Evolutionary conservation across 2,888 invertebrate species (phyloP).

Genomic region (Ormyrus thymus): DNA sequence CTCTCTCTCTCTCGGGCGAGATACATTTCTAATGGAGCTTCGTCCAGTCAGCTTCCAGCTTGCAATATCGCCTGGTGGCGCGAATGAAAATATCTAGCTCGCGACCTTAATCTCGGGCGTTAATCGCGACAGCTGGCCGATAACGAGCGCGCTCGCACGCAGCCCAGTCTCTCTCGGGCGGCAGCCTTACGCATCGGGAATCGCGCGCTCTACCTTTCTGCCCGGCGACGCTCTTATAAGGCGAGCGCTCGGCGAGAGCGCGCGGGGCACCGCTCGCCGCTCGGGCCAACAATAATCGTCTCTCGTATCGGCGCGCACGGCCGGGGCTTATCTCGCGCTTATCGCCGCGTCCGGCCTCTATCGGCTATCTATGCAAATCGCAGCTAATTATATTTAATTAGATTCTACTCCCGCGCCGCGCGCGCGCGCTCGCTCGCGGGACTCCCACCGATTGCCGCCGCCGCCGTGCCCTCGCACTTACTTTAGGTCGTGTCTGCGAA

Average conservation of each 20-base stretch:
- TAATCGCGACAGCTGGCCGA: constrained; percentile 13
- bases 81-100: constrained; percentile 40
- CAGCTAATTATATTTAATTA: constrained; percentile 76
- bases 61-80: background rate
- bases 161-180: no score
- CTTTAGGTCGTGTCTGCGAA: no score
- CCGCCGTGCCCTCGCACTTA: constrained; percentile 7
- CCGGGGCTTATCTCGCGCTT: constrained; percentile 70
- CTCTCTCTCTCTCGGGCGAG: background rate
- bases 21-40: constrained; percentile 22
- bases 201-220: no score
- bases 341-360: constrained; percentile 71
- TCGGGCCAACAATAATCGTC: no score
- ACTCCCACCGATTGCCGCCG: no score
- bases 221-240: constrained; percentile 47
- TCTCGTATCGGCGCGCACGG: constrained; percentile 36
- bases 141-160: background rate
- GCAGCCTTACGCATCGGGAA: no score
- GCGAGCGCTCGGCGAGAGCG: constrained; percentile 50
- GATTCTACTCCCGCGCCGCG: constrained; percentile 70
- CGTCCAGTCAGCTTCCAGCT: no score
- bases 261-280: background rate
- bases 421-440: background rate
- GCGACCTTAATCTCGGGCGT: constrained; percentile 19
- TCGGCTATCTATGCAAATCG: constrained; percentile 75